Conservation (phyloP, 2,888 invertebrate genomes). For the Rhingia campestris region DNA sequence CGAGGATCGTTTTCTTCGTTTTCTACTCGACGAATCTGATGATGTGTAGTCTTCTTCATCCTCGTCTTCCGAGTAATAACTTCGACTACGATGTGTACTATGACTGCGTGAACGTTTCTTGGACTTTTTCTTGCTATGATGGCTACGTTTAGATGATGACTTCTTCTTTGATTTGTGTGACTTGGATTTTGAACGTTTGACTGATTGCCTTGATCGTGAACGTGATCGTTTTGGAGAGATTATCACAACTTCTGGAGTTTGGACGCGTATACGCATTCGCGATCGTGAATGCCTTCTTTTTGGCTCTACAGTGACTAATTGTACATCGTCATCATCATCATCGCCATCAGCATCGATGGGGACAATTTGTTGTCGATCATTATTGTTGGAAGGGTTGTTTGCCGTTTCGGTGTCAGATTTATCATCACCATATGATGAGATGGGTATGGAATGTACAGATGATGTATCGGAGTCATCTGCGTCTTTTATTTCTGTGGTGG, state of each 20-base stretch:
- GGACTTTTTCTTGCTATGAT: conserved; percentile 77
- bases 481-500: conserved; percentile 66
- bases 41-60: conserved; percentile 43
- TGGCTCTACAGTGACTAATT: conserved; percentile 57
- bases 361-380: conserved; percentile 37
- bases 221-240: conserved; percentile 58
- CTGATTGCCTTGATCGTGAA: conserved; percentile 56
- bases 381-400: conserved; percentile 53
- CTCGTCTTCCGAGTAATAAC: conserved; percentile 62
- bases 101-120: conserved; percentile 76
- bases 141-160: conserved; percentile 76
- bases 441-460: conserved; percentile 82
- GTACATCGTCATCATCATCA: conserved; percentile 78
- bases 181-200: conserved; percentile 67
- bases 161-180: conserved; percentile 75
- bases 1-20: conserved; percentile 52
- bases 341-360: conserved; percentile 78
- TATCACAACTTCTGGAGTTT: conserved; percentile 60
- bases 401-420: conserved; percentile 76
- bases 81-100: conserved; percentile 63
- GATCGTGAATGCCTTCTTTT: conserved; percentile 47
- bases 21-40: conserved; percentile 61
- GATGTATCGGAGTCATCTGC: conserved; percentile 78
- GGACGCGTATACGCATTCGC: conserved; percentile 36
- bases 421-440: conserved; percentile 81